Base-by-base conservation (phyloP, 2,113 vertebrate species). In the Oncorhynchus masou region DNA sequence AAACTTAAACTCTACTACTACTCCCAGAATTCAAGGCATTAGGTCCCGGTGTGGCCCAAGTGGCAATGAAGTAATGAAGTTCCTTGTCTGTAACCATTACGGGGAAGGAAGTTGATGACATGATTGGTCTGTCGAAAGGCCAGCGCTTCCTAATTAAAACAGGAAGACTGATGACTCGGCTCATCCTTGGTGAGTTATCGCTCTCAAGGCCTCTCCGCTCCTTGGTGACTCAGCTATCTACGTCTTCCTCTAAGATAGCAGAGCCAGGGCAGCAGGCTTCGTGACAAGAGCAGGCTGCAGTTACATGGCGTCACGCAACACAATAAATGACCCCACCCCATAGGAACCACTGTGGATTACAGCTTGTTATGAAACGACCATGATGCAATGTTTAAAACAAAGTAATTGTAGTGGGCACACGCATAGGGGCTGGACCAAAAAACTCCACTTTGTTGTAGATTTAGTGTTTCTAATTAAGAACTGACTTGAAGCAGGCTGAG, bases 221-320 rank as follows among this genome's bases (percentile, higher is more conserved):
- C 16, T 64, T 83, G 62, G 80, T 91, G 91, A 93, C 87, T 89
- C 90, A 90, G 88, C 88, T 76, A 81, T 70, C 73, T 51, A 13
- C 73, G 77, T 80, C 79, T 88, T 90, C 85, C 87, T 87, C 72
- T 24, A 19, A 84, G 88, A 93, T 90, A 92, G 79, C 12, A 62
- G 80, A 82, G 31, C 77, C 8, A 73, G 71, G 81, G 77, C 76
- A 77, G 34, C 5, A 27, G 59, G 77, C 69, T 87, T 81, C 73
- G 79, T 80, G 81, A 81, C 66, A 81, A 79, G 76, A 81, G 73
- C 69, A 71, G 82, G 80, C 78, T 72, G 67, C 29, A 73, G 70
- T 75, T 79, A 71, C 62, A 71, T 80, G 68, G 34, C 81, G 66
- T 87, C 81, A 87, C 2, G 16, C 85, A 74, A 20, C 16, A 31